Base-by-base conservation (phyloP, 2,113 vertebrate genomes). In the Aramus guarauna region DNA sequence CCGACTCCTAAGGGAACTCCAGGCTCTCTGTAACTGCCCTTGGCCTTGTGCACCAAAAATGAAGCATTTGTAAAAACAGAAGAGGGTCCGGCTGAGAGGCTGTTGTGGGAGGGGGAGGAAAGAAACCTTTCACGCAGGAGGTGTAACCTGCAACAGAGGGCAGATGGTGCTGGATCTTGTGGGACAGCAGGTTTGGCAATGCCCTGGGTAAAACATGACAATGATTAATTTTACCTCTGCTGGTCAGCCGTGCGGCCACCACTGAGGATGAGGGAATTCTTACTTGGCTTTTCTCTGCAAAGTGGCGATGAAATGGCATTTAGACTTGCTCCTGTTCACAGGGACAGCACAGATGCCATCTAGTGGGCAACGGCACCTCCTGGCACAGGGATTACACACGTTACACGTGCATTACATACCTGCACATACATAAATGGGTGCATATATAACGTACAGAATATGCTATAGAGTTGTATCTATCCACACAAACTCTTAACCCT, bases 401-500 rank as follows among this genome's bases (percentile, higher is more conserved):
- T 9, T 6, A 2, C 0, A n/a, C 39, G 4, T 1, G 5, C 15
- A 0, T 29, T 8, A 2, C 1, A 0, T 1, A 19, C 67, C 6
- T 9, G 24, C 20, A 3, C 12, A 0, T 0, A 3, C 2, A 1
- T 0, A 0, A 19, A 9, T 0, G 17, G 36, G 0, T 13, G 47
- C 6, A 0, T 0, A 0, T 3, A 2, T 4, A 13, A 7, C 36
- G 16, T 0, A 3, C n/a, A 14, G 82, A 22, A 9, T 8, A 23
- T 12, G 66, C 66, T 3, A 1, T 0, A 2, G 39, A 13, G 20
- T 0, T 27, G 0, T 0, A 2, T 7, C 43, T 23, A 11, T 10
- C 3, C 16, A 66, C 66, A 6, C 19, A 1, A 1, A 0, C 17
- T 34, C 74, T 29, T 5, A n/a, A 1, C 53, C 48, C 53, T 41